Conservation (phyloP, 2,113 vertebrate genomes). For the Seriola quinqueradiata region DNA sequence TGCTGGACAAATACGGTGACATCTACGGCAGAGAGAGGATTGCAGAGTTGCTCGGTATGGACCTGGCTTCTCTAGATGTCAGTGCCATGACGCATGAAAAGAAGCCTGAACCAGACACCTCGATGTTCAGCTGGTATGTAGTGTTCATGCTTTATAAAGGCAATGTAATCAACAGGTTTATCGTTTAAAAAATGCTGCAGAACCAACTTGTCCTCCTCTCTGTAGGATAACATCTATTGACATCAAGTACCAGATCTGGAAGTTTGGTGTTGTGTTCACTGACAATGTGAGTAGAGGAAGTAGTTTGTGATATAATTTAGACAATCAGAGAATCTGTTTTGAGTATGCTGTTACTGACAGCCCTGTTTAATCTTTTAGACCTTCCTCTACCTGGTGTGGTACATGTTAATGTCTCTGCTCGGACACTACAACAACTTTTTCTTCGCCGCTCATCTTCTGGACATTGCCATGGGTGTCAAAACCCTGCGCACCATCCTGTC, state of each 20-base stretch:
- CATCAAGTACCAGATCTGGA: slow-evolving; percentile 97
- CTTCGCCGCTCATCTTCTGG: slow-evolving; percentile 91
- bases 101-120: slow-evolving; percentile 86
- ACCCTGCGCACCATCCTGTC: slow-evolving; percentile 94
- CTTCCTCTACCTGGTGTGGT: slow-evolving; percentile 91
- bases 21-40: slow-evolving; percentile 95
- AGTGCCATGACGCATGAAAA: slow-evolving; percentile 89
- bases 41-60: slow-evolving; percentile 93
- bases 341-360: background rate
- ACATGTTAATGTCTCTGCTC: slow-evolving; percentile 91
- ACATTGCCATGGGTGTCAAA: slow-evolving; percentile 96
- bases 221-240: slow-evolving; percentile 92
- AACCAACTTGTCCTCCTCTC: background rate
- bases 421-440: slow-evolving; percentile 98
- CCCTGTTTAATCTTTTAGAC: slow-evolving; percentile 51
- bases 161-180: background rate
- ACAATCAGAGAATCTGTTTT: background rate
- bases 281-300: slow-evolving; percentile 88
- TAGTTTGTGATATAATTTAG: background rate
- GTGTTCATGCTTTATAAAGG: no score
- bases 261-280: slow-evolving; percentile 94
- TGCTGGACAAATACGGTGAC: slow-evolving; percentile 94
- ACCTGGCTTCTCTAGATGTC: slow-evolving; percentile 91
- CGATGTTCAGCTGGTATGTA: slow-evolving; percentile 88
- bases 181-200: background rate